Percentiles rank a stretch among this genome's conserved stretches.
These are phyloP conservation scores for Columba livia DNA, from an alignment of 2,113 vertebrate species.

Conservation along the genomic window DNA sequence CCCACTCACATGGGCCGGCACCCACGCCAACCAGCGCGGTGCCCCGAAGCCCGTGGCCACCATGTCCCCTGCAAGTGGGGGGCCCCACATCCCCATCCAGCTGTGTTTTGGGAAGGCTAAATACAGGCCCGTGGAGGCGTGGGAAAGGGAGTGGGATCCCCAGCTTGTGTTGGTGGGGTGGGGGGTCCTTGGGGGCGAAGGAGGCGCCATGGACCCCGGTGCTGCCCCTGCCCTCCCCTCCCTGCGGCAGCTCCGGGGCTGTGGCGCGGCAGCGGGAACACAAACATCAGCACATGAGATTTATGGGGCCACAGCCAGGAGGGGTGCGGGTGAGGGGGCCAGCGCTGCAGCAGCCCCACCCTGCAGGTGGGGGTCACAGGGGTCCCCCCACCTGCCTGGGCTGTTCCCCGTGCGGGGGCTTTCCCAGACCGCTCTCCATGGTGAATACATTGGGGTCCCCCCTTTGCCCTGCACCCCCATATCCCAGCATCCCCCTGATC, in stretches of 20 bases:
- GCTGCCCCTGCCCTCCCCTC: too few relatives aligned
- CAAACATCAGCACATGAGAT: neutral
- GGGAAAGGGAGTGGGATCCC: neutral
- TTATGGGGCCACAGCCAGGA: neutral
- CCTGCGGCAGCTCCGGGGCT: neutral
- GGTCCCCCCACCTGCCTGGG: fast-evolving
- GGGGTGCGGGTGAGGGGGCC: neutral
- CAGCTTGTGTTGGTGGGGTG: too few relatives aligned
- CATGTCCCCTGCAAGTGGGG: neutral
- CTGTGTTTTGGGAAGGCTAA: neutral
- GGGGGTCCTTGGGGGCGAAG: neutral
- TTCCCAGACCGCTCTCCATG: neutral
- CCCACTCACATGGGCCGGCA: slow-evolving; percentile 8
- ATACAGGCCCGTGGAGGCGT: fast-evolving
- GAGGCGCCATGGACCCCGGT: neutral
- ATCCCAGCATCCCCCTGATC: neutral
- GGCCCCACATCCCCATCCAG: neutral
- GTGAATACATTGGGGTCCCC: too few relatives aligned
- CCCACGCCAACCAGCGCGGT: neutral
- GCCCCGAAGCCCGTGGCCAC: neutral
- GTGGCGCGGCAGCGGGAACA: neutral
- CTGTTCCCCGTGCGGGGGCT: fast-evolving
- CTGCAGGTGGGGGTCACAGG: neutral
- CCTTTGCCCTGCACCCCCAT: neutral
- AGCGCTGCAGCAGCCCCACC: neutral